Percentiles rank a stretch among this genome's conserved stretches.
phyloP scores from a whole-genome alignment of 64 coral and sea anemone species.

The Pocillopora damicornis region DNA sequence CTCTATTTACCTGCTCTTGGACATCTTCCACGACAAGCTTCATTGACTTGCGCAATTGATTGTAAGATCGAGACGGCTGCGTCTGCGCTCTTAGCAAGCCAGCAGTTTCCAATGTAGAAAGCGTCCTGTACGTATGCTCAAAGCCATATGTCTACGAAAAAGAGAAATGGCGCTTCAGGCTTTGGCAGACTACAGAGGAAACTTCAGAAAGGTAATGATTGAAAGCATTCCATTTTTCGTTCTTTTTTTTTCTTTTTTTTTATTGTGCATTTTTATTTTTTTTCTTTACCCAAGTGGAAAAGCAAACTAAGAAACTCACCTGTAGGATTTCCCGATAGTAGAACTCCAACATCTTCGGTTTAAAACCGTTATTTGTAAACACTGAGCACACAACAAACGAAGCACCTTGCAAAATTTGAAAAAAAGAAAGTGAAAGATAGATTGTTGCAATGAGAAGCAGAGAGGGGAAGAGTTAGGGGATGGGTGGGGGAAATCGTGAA shows the following conservation, averaged over 20 bases:
- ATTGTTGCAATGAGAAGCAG: neutral
- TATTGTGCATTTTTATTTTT: neutral
- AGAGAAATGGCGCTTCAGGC: neutral
- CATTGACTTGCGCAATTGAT: conserved; percentile 84
- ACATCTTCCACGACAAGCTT: conserved; percentile 94
- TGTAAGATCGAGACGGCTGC: conserved; percentile 75
- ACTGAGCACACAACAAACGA: conserved; percentile 83
- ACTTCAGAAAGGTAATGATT: neutral
- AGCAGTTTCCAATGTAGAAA: conserved; percentile 80
- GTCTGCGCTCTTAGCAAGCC: conserved; percentile 79
- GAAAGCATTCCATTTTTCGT: too few species aligned
- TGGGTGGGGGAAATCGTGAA: too few species aligned
- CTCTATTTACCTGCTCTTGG: conserved; percentile 75
- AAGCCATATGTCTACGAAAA: conserved; percentile 82
- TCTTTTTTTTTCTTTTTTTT: neutral
- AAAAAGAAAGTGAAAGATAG: neutral
- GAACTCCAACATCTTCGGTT: conserved; percentile 87
- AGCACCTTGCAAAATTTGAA: conserved; percentile 67
- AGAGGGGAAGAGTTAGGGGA: neutral
- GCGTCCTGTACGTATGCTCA: conserved; percentile 76
- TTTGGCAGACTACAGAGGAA: too few species aligned
- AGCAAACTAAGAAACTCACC: neutral
- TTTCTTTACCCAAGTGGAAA: neutral
- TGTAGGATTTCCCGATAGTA: conserved; percentile 92
- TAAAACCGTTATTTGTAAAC: conserved; percentile 93